phyloP scores from a whole-genome alignment of 2,888 invertebrate genomes.

The Tipula helvola region DNA sequence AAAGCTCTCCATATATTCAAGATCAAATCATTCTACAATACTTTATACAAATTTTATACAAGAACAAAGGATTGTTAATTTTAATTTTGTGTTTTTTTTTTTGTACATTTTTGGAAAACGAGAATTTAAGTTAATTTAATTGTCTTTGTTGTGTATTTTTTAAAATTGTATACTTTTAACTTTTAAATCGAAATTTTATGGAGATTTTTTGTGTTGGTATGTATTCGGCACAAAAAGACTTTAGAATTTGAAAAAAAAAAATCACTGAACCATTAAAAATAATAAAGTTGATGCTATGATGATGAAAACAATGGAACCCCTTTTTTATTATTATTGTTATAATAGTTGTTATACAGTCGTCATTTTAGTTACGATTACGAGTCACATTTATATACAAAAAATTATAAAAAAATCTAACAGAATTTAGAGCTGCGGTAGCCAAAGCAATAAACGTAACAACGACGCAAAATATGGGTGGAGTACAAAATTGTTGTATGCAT shows the following conservation, averaged over 20 bases:
- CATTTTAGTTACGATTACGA: neutral
- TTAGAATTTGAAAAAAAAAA: neutral
- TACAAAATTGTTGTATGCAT: neutral
- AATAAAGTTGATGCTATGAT: neutral
- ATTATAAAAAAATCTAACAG: neutral
- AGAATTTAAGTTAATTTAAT: neutral
- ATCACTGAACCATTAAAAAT: constrained; percentile 4
- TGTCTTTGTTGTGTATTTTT: neutral
- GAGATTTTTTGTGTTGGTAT: neutral
- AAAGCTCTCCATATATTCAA: neutral
- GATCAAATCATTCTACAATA: neutral
- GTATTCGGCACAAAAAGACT: neutral
- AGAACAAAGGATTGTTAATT: neutral
- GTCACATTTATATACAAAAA: neutral
- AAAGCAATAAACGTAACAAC: neutral
- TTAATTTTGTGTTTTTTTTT: neutral
- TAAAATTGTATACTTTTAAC: neutral
- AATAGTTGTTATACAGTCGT: neutral
- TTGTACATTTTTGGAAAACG: neutral
- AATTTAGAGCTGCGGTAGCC: neutral
- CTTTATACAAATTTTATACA: neutral
- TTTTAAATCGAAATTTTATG: neutral
- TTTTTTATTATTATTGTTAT: neutral
- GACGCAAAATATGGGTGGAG: neutral
- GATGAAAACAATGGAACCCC: neutral